Conservation (phyloP, 35 echinoderm and acorn worm genomes). For the Heliocidaris erythrogramma region DNA sequence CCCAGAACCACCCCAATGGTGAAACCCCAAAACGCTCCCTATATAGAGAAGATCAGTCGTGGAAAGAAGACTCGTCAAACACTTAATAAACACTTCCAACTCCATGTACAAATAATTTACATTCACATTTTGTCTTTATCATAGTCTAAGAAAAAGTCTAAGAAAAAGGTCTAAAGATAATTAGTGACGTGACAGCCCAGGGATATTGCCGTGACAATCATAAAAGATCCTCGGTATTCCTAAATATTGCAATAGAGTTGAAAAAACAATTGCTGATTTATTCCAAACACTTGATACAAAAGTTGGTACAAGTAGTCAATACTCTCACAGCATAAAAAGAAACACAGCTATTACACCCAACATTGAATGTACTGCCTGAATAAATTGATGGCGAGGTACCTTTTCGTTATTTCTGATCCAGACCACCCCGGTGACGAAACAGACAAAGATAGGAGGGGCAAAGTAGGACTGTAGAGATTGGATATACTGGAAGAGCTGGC, state of each 20-base stretch:
- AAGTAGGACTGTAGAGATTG: conserved; percentile 89
- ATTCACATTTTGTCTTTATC: not conserved
- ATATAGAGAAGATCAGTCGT: not conserved
- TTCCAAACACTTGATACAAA: too few relatives aligned
- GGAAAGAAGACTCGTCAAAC: not conserved
- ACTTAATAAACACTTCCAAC: not conserved
- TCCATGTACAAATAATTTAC: not conserved
- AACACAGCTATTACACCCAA: not conserved
- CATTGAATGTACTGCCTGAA: not conserved
- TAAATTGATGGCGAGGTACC: conserved; percentile 31
- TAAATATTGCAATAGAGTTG: too few relatives aligned
- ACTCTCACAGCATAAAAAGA: not conserved
- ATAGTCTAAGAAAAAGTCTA: too few relatives aligned
- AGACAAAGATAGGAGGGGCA: conserved; percentile 86
- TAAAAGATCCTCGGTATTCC: too few relatives aligned
- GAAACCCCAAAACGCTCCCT: conserved; percentile 92
- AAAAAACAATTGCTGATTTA: not conserved
- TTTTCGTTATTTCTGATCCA: conserved; percentile 85
- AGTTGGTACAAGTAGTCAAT: not conserved
- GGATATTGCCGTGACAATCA: too few relatives aligned
- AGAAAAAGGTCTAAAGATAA: too few relatives aligned
- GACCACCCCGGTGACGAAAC: conserved; percentile 78
- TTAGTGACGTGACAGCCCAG: too few relatives aligned
- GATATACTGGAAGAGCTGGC: conserved; percentile 89
- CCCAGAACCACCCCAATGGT: conserved; percentile 61